Conservation (phyloP, 1,140 invertebrate species). For the Sitobion miscanthi region DNA sequence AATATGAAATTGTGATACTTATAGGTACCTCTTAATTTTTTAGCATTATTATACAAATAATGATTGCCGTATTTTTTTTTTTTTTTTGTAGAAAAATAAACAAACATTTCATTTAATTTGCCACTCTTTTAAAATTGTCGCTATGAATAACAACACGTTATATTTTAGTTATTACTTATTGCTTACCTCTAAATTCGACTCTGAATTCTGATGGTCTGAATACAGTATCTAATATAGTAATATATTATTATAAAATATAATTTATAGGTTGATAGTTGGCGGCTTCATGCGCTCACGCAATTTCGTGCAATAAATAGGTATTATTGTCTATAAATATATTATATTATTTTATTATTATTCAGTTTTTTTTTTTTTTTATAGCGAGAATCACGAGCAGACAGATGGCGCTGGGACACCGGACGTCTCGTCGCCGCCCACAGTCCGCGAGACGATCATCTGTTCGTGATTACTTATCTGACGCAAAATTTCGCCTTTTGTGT, state of each 20-base stretch:
- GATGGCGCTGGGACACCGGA: neutral
- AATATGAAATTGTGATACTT: too few species aligned
- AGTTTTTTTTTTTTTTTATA: neutral
- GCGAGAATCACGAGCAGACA: neutral
- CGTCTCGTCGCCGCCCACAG: neutral
- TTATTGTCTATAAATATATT: neutral
- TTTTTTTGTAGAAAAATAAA: too few species aligned
- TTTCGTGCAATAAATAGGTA: neutral
- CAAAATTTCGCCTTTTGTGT: conserved; percentile 43
- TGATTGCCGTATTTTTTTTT: too few species aligned
- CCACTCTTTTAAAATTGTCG: neutral
- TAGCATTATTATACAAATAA: too few species aligned
- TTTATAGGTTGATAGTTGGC: neutral
- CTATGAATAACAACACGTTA: neutral
- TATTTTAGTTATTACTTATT: neutral
- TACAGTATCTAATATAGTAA: neutral
- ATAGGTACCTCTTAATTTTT: too few species aligned
- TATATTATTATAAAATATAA: neutral
- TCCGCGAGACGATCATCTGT: conserved; percentile 24
- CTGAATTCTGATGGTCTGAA: neutral
- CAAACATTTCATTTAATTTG: neutral
- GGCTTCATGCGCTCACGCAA: neutral
- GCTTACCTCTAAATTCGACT: neutral
- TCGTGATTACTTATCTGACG: conserved; percentile 54
- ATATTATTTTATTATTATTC: neutral